Percentiles rank a stretch among this genome's conserved stretches.
These are phyloP conservation scores for Dendropsophus ebraccatus DNA, from an alignment of 2,113 vertebrate genomes.

Conservation along the genomic window DNA sequence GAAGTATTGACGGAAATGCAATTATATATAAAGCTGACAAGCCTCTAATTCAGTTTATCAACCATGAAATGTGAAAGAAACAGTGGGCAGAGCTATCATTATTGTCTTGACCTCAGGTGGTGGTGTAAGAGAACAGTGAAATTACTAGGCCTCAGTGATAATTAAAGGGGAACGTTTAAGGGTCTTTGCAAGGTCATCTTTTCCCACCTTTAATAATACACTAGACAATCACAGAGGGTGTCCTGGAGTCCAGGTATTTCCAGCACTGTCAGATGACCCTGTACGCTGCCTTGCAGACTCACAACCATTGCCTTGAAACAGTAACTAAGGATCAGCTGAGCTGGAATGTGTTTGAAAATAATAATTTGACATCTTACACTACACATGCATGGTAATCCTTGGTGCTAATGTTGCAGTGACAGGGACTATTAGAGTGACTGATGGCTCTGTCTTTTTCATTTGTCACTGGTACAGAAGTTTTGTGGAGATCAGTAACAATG, in stretches of 20 bases:
- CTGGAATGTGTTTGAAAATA: neutral
- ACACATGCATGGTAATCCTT: neutral
- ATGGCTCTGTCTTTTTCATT: neutral
- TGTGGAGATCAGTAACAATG: neutral
- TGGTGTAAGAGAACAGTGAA: conserved; percentile 12
- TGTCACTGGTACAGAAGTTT: neutral
- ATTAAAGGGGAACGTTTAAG: conserved; percentile 26
- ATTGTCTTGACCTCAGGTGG: conserved; percentile 43
- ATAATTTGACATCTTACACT: neutral
- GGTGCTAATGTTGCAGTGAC: neutral
- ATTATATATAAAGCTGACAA: conserved; percentile 44
- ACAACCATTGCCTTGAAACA: neutral
- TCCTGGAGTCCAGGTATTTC: neutral
- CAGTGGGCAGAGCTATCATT: conserved; percentile 34
- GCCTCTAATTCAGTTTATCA: conserved; percentile 49
- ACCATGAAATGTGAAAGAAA: conserved; percentile 46
- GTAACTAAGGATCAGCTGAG: neutral
- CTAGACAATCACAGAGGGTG: neutral
- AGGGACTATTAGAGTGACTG: neutral
- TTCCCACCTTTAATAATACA: neutral
- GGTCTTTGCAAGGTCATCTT: conserved; percentile 36
- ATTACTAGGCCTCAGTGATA: conserved; percentile 30
- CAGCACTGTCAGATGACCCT: neutral
- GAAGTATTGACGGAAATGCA: conserved; percentile 27
- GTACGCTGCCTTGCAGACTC: neutral